A percentile compares a stretch with the other conserved stretches of the same genome.
phyloP scores from a whole-genome alignment of 53 echinoderm and acorn worm species.

The Mesocentrotus franciscanus region DNA sequence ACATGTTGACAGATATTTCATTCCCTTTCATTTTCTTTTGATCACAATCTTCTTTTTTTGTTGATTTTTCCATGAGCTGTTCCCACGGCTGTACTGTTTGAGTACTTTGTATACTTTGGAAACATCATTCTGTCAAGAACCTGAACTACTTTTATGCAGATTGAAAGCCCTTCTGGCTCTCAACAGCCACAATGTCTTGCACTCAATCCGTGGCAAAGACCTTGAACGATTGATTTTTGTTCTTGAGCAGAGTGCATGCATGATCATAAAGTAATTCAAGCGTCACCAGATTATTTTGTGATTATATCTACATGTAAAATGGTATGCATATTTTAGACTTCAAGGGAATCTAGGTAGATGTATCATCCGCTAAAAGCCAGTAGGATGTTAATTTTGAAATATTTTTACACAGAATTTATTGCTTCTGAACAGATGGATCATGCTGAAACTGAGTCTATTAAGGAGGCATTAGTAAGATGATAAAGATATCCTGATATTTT shows the following conservation, averaged over 20 bases:
- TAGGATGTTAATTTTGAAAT: too few relatives aligned
- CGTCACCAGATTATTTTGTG: neutral
- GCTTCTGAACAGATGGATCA: too few relatives aligned
- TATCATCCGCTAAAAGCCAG: too few relatives aligned
- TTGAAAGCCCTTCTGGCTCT: too few relatives aligned
- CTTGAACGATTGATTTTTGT: neutral
- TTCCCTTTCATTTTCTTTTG: neutral
- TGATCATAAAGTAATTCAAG: neutral
- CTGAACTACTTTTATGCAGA: too few relatives aligned
- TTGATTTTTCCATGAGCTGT: neutral
- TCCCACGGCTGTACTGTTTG: neutral
- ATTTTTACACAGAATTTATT: too few relatives aligned
- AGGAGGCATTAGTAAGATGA: too few relatives aligned
- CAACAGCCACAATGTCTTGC: neutral
- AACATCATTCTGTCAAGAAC: too few relatives aligned
- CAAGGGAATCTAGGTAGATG: neutral
- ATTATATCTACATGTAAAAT: neutral
- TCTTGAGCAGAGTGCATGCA: neutral
- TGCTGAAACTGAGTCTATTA: neutral
- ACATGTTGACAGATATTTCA: slow-evolving; percentile 34
- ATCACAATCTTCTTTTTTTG: neutral
- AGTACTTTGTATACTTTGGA: neutral
- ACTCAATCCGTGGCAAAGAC: neutral
- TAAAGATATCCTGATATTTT: too few relatives aligned
- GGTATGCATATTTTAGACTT: too few relatives aligned